Evolutionary conservation across 2,797 vertebrate species (phyloP).

Genomic region (Vireo griseus): DNA sequence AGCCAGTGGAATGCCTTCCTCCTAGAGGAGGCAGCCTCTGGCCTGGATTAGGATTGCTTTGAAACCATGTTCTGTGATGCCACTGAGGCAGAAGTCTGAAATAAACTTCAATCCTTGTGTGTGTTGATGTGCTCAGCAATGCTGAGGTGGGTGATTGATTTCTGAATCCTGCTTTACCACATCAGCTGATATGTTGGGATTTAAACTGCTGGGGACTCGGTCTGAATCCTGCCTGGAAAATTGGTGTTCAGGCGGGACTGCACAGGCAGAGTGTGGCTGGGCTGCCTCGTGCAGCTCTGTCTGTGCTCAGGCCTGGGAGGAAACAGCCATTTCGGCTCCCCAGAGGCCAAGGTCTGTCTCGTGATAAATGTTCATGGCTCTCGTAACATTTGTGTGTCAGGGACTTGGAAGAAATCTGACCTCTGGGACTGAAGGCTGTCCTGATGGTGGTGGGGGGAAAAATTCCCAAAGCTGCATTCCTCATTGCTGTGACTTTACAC

Average conservation of each 20-base stretch:
- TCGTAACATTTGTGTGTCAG: neutral
- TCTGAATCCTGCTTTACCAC: neutral
- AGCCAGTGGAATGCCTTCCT: neutral
- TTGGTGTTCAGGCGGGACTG: neutral
- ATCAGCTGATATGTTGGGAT: neutral
- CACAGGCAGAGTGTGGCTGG: rapidly evolving
- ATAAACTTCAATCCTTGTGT: neutral
- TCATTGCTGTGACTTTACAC: neutral
- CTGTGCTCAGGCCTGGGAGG: neutral
- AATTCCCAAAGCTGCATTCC: neutral
- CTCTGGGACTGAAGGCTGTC: neutral
- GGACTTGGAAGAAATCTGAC: slow-evolving; percentile 10
- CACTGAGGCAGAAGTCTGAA: neutral
- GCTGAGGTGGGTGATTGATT: neutral
- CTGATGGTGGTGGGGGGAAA: neutral
- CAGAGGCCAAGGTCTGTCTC: neutral
- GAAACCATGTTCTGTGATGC: neutral
- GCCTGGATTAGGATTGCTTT: neutral
- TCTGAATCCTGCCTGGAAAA: neutral
- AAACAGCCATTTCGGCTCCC: neutral
- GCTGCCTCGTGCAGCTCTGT: rapidly evolving
- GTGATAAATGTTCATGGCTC: neutral
- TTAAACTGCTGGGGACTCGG: neutral
- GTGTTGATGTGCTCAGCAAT: rapidly evolving
- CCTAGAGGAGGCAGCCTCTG: neutral